phyloP scores from a whole-genome alignment of 2,888 invertebrate genomes.

The Drosophila testacea region DNA sequence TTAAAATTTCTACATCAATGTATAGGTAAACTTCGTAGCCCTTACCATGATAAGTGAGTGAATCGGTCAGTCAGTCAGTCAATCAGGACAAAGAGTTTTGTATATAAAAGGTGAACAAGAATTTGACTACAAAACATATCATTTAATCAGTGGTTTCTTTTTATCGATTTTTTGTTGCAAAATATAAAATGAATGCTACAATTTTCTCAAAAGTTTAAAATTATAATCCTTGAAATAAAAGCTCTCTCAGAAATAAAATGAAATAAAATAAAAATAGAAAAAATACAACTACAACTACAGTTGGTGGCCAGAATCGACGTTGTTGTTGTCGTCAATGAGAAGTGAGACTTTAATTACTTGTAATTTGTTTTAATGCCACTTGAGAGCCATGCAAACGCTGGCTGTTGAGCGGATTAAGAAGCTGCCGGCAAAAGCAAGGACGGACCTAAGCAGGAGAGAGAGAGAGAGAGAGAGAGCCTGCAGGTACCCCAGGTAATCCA shows the following conservation, averaged over 20 bases:
- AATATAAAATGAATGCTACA: neutral
- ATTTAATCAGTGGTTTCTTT: neutral
- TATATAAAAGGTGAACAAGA: no score
- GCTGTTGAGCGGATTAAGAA: constrained; percentile 56
- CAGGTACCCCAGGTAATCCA: constrained; percentile 6
- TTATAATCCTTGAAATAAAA: constrained; percentile 7
- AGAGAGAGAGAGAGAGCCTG: neutral
- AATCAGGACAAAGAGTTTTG: no score
- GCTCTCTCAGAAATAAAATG: neutral
- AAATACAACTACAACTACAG: constrained; percentile 26
- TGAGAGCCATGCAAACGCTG: constrained; percentile 60
- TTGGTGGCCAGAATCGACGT: constrained; percentile 18
- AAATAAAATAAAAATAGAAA: neutral
- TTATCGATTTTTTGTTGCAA: neutral
- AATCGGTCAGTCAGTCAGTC: no score
- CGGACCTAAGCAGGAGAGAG: neutral
- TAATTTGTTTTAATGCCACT: constrained; percentile 81
- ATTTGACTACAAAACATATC: neutral
- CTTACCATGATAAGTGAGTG: no score
- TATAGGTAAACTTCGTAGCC: no score
- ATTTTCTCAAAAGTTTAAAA: neutral
- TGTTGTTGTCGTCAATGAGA: constrained; percentile 56
- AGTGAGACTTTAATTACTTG: constrained; percentile 75
- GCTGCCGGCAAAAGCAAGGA: constrained; percentile 15
- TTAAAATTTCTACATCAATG: no score